phyloP scores from a whole-genome alignment of 2,888 invertebrate genomes.

The Euplexia lucipara region DNA sequence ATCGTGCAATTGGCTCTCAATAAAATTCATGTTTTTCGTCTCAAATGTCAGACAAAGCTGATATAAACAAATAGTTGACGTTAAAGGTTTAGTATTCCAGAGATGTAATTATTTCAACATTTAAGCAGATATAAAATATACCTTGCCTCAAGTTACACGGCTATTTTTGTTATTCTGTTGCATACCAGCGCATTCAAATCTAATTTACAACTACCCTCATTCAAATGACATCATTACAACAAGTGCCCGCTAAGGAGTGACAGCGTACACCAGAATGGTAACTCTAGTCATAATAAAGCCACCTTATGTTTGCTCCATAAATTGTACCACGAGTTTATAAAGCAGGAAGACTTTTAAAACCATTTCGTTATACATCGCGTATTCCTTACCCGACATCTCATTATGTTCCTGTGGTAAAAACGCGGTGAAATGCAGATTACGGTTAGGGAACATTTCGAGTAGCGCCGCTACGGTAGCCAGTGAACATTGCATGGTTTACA shows the following conservation, averaged over 20 bases:
- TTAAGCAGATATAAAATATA: conserved; percentile 48
- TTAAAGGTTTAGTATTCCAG: conserved; percentile 32
- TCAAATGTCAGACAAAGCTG: conserved; percentile 49
- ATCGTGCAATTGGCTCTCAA: conserved; percentile 29
- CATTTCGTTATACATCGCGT: conserved; percentile 38
- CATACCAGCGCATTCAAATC: conserved; percentile 70
- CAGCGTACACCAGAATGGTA: conserved; percentile 68
- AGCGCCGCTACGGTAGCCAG: conserved; percentile 23
- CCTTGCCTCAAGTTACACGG: conserved; percentile 35
- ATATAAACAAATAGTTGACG: conserved; percentile 42
- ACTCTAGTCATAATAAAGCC: conserved; percentile 72
- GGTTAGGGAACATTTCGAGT: background rate
- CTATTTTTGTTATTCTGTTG: conserved; percentile 62
- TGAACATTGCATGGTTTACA: conserved; percentile 60
- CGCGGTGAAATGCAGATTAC: conserved; percentile 41
- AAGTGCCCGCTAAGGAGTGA: conserved; percentile 68
- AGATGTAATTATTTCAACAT: conserved; percentile 26
- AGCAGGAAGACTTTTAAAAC: conserved; percentile 16
- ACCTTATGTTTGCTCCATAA: conserved; percentile 64
- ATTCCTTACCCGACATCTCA: background rate
- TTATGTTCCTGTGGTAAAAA: background rate
- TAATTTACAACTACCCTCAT: conserved; percentile 78
- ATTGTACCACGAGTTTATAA: conserved; percentile 44
- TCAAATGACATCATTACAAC: conserved; percentile 79
- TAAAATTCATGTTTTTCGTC: conserved; percentile 56